These are phyloP conservation scores for Babylonia areolata DNA, from an alignment of 1,140 invertebrate species.

Conservation along the genomic window DNA sequence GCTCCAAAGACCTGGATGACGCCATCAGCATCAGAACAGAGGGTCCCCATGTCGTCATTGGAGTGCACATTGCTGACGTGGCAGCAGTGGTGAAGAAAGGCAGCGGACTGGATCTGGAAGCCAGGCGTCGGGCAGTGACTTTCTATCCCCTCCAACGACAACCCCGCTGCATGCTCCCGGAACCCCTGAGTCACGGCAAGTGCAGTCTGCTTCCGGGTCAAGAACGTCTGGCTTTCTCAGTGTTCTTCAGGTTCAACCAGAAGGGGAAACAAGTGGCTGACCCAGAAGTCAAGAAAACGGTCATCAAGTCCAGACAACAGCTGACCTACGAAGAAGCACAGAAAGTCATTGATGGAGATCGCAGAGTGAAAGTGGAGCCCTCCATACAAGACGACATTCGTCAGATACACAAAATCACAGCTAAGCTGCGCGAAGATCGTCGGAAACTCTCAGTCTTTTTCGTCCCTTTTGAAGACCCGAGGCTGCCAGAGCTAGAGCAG, in stretches of 20 bases:
- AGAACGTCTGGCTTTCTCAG: slow-evolving; percentile 61
- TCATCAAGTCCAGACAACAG: slow-evolving; percentile 53
- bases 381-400: slow-evolving; percentile 41
- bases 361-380: slow-evolving; percentile 1
- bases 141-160: slow-evolving; percentile 66
- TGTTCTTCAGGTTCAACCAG: slow-evolving; percentile 59
- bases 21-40: slow-evolving; percentile 84
- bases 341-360: slow-evolving; percentile 49
- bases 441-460: slow-evolving; percentile 52
- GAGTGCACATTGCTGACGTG: slow-evolving; percentile 75
- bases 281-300: slow-evolving; percentile 44
- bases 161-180: slow-evolving; percentile 75
- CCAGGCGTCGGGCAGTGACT: slow-evolving; percentile 63
- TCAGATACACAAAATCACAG: slow-evolving; percentile 52
- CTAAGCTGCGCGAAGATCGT: slow-evolving; percentile 49
- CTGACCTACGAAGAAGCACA: slow-evolving; percentile 62
- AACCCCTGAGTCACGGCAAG: slow-evolving; percentile 69
- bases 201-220: slow-evolving; percentile 73
- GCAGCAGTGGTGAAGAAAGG: slow-evolving; percentile 60
- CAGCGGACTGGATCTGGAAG: slow-evolving; percentile 67
- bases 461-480: slow-evolving; percentile 52
- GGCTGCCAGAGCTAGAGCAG: slow-evolving; percentile 39
- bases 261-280: slow-evolving; percentile 26
- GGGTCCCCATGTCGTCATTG: slow-evolving; percentile 51
- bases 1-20: slow-evolving; percentile 99